A percentile compares a stretch with the other conserved stretches of the same genome.
Conservation (phyloP, 2,888 invertebrate genomes). For the Napeogenes inachia region DNA sequence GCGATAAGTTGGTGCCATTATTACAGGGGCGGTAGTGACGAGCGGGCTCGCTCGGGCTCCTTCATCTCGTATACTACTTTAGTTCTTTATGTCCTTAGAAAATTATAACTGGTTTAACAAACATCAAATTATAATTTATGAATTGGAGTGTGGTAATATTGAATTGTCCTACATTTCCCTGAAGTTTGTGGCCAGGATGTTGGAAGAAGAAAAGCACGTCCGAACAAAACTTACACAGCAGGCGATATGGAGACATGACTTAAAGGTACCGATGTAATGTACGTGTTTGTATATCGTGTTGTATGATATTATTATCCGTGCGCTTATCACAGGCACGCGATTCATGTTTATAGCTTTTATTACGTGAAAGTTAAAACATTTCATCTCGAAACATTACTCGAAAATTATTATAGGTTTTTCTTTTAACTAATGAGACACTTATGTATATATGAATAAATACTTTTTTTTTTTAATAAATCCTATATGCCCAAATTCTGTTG, state of each 20-base stretch:
- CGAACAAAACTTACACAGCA: neutral
- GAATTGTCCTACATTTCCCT: neutral
- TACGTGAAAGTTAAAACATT: slow-evolving; percentile 15
- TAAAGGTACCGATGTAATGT: slow-evolving; percentile 17
- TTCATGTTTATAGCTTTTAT: slow-evolving; percentile 22
- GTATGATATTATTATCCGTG: slow-evolving; percentile 34
- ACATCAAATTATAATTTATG: too few species aligned
- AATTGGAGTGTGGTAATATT: neutral
- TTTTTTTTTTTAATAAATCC: slow-evolving; percentile 39
- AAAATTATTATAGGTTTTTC: slow-evolving; percentile 36
- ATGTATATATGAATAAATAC: slow-evolving; percentile 61
- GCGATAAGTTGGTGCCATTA: slow-evolving; percentile 78
- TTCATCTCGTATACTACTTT: too few species aligned
- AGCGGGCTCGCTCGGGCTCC: slow-evolving; percentile 41
- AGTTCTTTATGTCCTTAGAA: too few species aligned
- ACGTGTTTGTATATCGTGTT: slow-evolving; percentile 29
- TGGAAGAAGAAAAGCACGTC: neutral
- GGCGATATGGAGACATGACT: neutral
- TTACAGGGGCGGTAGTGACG: slow-evolving; percentile 75
- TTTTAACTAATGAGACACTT: slow-evolving; percentile 28
- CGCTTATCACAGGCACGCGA: slow-evolving; percentile 29
- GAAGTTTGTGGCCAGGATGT: neutral
- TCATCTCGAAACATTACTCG: slow-evolving; percentile 18
- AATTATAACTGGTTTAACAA: too few species aligned
- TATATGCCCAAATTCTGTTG: slow-evolving; percentile 42